These are phyloP conservation scores for Stichodactyla mertensii DNA, from an alignment of 64 coral and sea anemone genomes.

Conservation along the genomic window DNA sequence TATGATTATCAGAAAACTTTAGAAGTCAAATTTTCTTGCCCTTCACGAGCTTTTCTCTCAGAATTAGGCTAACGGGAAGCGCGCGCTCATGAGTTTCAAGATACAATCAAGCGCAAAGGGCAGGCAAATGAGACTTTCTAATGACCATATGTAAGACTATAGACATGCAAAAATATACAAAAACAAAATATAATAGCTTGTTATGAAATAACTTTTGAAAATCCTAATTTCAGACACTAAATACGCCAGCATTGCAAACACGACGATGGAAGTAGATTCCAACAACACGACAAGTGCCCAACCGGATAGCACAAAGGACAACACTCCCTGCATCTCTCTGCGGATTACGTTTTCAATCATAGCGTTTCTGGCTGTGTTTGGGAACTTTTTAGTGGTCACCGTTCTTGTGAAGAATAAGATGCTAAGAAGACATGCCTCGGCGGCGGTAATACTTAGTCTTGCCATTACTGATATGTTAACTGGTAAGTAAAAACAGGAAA, in stretches of 20 bases:
- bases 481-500: neutral
- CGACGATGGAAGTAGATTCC: neutral
- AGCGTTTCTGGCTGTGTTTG: conserved; percentile 6
- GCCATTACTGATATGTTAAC: conserved; percentile 4
- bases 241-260: neutral
- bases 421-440: neutral
- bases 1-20: too few species aligned
- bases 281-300: neutral
- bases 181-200: too few species aligned
- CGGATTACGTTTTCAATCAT: conserved; percentile 14
- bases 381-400: neutral
- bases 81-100: too few species aligned
- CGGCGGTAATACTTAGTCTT: conserved; percentile 17
- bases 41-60: too few species aligned
- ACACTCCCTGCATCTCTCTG: neutral
- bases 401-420: conserved; percentile 11
- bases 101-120: too few species aligned
- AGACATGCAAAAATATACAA: too few species aligned
- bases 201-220: too few species aligned
- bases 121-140: too few species aligned
- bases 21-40: too few species aligned
- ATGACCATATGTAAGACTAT: too few species aligned
- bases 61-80: too few species aligned
- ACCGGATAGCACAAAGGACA: neutral
- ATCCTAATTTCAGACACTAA: neutral